These are phyloP conservation scores for Leontopithecus rosalia DNA, from an alignment of 2,797 vertebrate species.

Conservation along the genomic window DNA sequence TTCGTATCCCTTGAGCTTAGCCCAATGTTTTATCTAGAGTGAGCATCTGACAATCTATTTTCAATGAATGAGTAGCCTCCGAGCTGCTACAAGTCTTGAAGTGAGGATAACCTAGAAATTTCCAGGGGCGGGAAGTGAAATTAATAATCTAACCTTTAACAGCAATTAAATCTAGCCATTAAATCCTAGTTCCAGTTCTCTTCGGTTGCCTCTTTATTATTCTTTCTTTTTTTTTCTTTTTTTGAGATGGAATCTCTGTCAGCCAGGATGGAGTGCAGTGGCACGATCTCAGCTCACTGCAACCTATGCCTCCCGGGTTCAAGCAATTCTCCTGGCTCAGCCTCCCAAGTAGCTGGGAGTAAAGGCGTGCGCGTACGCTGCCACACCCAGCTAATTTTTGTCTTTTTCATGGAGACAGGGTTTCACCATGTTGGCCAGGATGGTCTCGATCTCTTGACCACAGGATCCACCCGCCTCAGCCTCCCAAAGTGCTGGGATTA, in stretches of 20 bases:
- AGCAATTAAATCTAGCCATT: background rate
- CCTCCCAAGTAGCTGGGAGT: too few relatives aligned
- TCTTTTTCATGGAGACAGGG: too few relatives aligned
- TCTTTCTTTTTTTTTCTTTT: background rate
- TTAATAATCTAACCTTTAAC: slow-evolving; percentile 13
- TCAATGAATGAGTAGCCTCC: background rate
- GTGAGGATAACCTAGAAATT: background rate
- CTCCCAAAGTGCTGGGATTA: too few relatives aligned
- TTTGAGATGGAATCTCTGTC: too few relatives aligned
- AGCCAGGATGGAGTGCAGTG: too few relatives aligned
- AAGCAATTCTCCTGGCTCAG: too few relatives aligned
- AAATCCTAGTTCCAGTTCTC: background rate
- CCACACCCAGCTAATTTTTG: too few relatives aligned
- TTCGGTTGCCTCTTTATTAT: background rate
- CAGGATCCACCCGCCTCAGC: too few relatives aligned
- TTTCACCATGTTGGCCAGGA: too few relatives aligned
- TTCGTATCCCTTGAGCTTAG: background rate
- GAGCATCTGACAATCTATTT: background rate
- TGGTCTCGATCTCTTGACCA: too few relatives aligned
- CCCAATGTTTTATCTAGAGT: background rate
- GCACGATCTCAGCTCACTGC: too few relatives aligned
- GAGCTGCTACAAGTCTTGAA: background rate
- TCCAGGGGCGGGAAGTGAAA: background rate
- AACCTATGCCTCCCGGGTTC: too few relatives aligned
- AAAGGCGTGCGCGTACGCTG: fast-evolving